Percentiles rank a stretch among this genome's conserved stretches.
Evolutionary conservation across 2,797 vertebrate genomes (phyloP).

Genomic region (Bovichtus diacanthus): DNA sequence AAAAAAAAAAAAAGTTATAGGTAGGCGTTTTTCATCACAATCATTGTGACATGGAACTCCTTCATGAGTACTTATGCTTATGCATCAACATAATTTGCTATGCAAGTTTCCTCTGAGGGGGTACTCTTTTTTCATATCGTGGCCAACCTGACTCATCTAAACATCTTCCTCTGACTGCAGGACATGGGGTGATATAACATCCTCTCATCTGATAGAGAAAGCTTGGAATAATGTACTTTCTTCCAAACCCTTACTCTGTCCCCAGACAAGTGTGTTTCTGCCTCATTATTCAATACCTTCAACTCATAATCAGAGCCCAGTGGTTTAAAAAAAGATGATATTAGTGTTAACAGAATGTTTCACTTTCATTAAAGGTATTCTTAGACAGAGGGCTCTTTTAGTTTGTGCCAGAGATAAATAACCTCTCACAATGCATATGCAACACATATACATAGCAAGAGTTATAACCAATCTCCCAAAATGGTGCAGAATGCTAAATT

Average conservation of each 20-base stretch:
- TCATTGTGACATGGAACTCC: not conserved
- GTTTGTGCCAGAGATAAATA: no score
- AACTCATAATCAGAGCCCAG: not conserved
- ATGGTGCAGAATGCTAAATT: not conserved
- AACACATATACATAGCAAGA: not conserved
- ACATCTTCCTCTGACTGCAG: not conserved
- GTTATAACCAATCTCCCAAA: not conserved
- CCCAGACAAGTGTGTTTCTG: not conserved
- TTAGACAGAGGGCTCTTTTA: no score
- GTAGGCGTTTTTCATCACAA: not conserved
- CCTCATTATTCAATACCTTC: not conserved
- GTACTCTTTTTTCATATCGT: not conserved
- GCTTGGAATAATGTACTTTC: not conserved
- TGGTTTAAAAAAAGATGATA: no score
- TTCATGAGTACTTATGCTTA: conserved; percentile 3
- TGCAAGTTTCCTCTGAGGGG: not conserved
- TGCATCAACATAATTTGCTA: not conserved
- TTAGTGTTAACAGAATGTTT: no score
- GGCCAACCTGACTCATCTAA: not conserved
- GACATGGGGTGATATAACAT: not conserved
- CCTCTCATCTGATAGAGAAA: not conserved
- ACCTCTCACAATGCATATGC: no score
- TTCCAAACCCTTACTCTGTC: not conserved
- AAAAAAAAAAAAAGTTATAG: not conserved
- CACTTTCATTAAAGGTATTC: not conserved